Evolutionary conservation across 2,113 vertebrate species (phyloP).

Genomic region (rabbit (Oryctolagus cuniculus)): mOryCun1.1 NC_091434.1:44124501-44125000

Average conservation of each 20-base stretch:
- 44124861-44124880: constrained; percentile 43
- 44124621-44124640: background rate
- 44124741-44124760: background rate
- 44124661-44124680: background rate
- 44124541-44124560: background rate
- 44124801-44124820: background rate
- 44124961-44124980: background rate
- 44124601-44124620: background rate
- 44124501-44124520: constrained; percentile 5
- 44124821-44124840: background rate
- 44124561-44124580: constrained; percentile 15
- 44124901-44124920: constrained; percentile 15
- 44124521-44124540: constrained; percentile 46
- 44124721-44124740: background rate
- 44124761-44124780: constrained; percentile 36
- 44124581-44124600: background rate
- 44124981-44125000: constrained; percentile 41
- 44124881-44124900: constrained; percentile 18
- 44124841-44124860: background rate
- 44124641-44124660: background rate
- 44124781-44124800: background rate
- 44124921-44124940: constrained; percentile 15
- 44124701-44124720: constrained; percentile 25
- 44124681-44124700: background rate
- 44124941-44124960: background rate